Conservation (phyloP, 2,888 invertebrate species). For the Dryadula phaetusa region DNA sequence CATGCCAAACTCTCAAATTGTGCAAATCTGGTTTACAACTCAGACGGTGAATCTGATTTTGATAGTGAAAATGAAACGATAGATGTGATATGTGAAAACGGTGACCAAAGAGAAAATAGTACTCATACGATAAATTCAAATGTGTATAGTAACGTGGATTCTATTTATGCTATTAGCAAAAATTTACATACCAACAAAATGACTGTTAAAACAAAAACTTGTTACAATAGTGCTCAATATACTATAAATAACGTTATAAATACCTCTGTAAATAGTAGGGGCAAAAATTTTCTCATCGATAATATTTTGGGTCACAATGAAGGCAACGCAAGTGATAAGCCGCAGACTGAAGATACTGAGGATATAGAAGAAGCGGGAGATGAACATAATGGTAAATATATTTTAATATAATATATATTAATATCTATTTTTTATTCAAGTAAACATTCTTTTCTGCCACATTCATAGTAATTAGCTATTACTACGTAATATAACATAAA, state of each 20-base stretch:
- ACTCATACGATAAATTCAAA: slow-evolving; percentile 52
- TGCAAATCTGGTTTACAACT: slow-evolving; percentile 55
- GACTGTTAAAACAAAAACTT: slow-evolving; percentile 53
- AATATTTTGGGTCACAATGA: slow-evolving; percentile 80
- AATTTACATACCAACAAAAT: slow-evolving; percentile 57
- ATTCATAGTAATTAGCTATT: too few relatives aligned
- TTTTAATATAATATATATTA: not conserved
- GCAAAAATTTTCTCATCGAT: slow-evolving; percentile 84
- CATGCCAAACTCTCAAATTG: slow-evolving; percentile 46
- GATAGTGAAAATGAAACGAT: slow-evolving; percentile 80
- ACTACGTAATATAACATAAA: not conserved
- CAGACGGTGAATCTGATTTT: slow-evolving; percentile 68
- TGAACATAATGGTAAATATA: slow-evolving; percentile 74
- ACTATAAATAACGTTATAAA: slow-evolving; percentile 54
- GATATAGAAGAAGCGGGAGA: slow-evolving; percentile 70
- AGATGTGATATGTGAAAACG: slow-evolving; percentile 78
- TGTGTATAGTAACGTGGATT: slow-evolving; percentile 55
- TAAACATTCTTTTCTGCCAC: too few relatives aligned
- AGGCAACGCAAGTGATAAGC: slow-evolving; percentile 52
- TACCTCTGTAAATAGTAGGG: slow-evolving; percentile 60
- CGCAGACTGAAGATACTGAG: slow-evolving; percentile 53
- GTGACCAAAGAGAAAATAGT: slow-evolving; percentile 55
- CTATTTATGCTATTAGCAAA: slow-evolving; percentile 61
- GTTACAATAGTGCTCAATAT: slow-evolving; percentile 43
- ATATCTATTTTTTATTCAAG: too few relatives aligned